These are phyloP conservation scores for Diachasma alloeum DNA, from an alignment of 1,140 invertebrate genomes.

Conservation along the genomic window DNA sequence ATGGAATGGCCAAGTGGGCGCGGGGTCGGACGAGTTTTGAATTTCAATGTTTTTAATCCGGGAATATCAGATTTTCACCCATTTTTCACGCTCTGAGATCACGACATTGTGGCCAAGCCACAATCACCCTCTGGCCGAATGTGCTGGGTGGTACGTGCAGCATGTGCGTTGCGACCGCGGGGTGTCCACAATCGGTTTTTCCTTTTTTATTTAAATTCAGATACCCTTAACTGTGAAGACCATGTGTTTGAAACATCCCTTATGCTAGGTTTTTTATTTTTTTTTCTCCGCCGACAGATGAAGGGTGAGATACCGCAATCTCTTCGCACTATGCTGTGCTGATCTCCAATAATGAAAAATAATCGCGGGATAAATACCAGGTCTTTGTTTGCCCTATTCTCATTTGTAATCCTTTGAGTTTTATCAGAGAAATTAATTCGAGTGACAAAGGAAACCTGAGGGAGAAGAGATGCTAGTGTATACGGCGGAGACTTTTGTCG, in stretches of 20 bases:
- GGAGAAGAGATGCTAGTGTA: not conserved
- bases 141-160: not conserved
- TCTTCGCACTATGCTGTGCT: not conserved
- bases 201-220: slow-evolving; percentile 1
- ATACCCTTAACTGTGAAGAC: not conserved
- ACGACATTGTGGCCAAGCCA: slow-evolving; percentile 7
- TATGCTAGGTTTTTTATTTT: slow-evolving; percentile 5
- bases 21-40: slow-evolving; percentile 60
- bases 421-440: not conserved
- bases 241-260: not conserved
- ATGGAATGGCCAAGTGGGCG: not conserved
- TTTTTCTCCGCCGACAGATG: not conserved
- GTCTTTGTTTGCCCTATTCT: not conserved
- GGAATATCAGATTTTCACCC: slow-evolving; percentile 65
- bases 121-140: not conserved
- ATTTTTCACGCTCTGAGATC: slow-evolving; percentile 61
- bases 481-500: not conserved
- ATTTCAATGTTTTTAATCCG: slow-evolving; percentile 67
- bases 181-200: slow-evolving; percentile 3
- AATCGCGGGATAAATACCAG: not conserved
- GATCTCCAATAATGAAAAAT: slow-evolving; percentile 5
- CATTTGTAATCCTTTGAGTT: not conserved
- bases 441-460: not conserved
- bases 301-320: not conserved
- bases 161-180: slow-evolving; percentile 5